Evolutionary conservation across 2,888 invertebrate species (phyloP), one percentile per base, ranked within the genome.

Genomic region (Tetragonisca angustula): DNA sequence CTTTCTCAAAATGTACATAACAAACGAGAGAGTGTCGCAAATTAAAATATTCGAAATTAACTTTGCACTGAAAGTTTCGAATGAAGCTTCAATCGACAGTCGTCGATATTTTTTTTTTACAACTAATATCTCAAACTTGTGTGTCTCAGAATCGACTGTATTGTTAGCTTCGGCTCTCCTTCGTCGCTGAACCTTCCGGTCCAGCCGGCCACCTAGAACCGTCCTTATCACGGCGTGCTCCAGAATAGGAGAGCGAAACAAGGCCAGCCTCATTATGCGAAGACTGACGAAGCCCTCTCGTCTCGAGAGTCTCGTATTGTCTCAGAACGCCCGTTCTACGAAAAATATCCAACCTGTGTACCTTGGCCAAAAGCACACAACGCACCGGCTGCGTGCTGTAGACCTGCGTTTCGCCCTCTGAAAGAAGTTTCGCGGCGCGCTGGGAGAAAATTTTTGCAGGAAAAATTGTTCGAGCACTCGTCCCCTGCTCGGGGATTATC

Each of bases 191-290:
- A 81, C 75, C 71, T 83, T 74, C 80, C 43, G 43, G 86, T 86
- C 85, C 87, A 78, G 84, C 43, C 73, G 71, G 79, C 84, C 76
- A 87, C 78, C 76, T 79, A 75, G 79, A 87, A 82, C 79, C 73
- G 59, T 84, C 76, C 89, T 90, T 89, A 87, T 90, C 87, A 43
- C 43, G 86, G 75, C 79, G 67, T 79, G 62, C 82, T 89, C 79
- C 82, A 88, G 61, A 74, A 61, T 74, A 70, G 69, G 80, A 83
- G 81, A 85, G 81, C 81, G 84, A 89, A 89, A 88, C 87, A 88
- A 87, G 87, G 87, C 88, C 88, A 87, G 76, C 75, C 91, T 92
- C 90, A 89, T 91, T 92, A 90, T 89, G 87, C 88, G 78, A 84
- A 76, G 88, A 85, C 86, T 76, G 84, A 83, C 82, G 73, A 74